Evolutionary conservation across 2,888 invertebrate species (phyloP), one percentile per base, ranked within the genome.

Genomic region (Sesia apiformis): DNA sequence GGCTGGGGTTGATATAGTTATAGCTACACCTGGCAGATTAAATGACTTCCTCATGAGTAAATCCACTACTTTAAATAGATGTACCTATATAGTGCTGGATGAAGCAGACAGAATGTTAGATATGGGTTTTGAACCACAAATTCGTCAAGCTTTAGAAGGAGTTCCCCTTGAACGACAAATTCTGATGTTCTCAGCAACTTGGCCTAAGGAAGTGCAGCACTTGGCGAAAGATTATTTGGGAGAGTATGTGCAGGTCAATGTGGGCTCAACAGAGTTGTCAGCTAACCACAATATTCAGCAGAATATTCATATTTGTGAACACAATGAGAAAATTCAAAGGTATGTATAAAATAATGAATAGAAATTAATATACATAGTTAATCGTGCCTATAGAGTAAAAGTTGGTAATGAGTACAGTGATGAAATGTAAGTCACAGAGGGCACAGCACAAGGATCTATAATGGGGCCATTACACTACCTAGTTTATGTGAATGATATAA

Each of bases 181-280:
- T 38, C 90, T 98, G 50, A 99, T 99, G 98, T 98, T 97, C 94
- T 97, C 97, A 58, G 98, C 98, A 0, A 99, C 98, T 0, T 99
- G 98, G 98, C 98, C 98, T 0, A 96, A 96, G 71, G 98, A 98
- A 88, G 98, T 98, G 1, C 92, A 95, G 63, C 91, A 93, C 63
- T 87, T 99, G 60, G 98, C 98, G 4, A 94, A 95, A 66, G 98
- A 98, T 73, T 99, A 97, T 78, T 91, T 98, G 39, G 93, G 92
- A 54, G 94, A 97, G 66, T 97, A 96, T 78, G 93, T 96, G 41
- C 98, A 98, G 86, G 92, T 98, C 39, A 98, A 98, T 81, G 95
- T 98, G 68, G 98, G 98, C 51, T 96, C 97, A 0, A 90, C 96
- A 57, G 93, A 95, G 63, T 85, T 97, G 23, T 93, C 95, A 55